Base-by-base conservation (phyloP, 2,888 invertebrate species). In the Andrena fulva region DNA sequence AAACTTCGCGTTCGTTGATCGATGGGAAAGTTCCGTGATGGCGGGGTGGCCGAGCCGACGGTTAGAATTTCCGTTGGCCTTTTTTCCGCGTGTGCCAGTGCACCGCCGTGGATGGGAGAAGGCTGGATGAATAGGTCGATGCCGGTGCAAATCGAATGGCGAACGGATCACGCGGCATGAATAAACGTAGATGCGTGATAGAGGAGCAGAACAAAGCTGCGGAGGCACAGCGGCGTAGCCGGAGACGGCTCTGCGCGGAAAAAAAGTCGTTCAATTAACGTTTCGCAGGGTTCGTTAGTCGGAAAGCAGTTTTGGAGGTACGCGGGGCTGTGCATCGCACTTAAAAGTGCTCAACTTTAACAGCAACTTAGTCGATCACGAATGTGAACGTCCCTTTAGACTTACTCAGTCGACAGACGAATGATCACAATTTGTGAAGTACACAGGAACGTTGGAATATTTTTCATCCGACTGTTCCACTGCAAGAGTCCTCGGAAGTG, bases 21-120 rank as follows among this genome's bases (percentile, higher is more conserved):
- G 66, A 77, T 71, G 77, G 31, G 77, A 80, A 64, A 77, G 27
- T 80, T 77, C 59, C 69, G 69, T 71, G 66, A 29, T 20, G 69
- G 54, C 33, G 24, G n/a, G 33, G 2, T n/a, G 54, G 24, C 5
- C 31, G 24, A 27, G 8, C 60, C 62, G 27, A n/a, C 48, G 35
- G 31, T 59, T 68, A 68, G 52, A 60, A 66, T 80, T 35, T 33
- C 33, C 66, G 70, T 3, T 2, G 12, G 12, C 8, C 35, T 7
- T 63, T 69, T 69, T 63, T 50, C 50, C 31, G 31, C 10, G 42
- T 10, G 31, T 12, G 10, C 29, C 42, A 6, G 29, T 12, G 33
- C 52, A 2, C 33, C 33, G 50, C 62, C 50, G n/a, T 12, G 42
- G 63, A 62, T 27, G 2, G 66, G 52, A 24, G 62, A 73, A 67